Evolutionary conservation across 2,113 vertebrate genomes (phyloP), one percentile per base, ranked within the genome.

Genomic region (human): DNA sequence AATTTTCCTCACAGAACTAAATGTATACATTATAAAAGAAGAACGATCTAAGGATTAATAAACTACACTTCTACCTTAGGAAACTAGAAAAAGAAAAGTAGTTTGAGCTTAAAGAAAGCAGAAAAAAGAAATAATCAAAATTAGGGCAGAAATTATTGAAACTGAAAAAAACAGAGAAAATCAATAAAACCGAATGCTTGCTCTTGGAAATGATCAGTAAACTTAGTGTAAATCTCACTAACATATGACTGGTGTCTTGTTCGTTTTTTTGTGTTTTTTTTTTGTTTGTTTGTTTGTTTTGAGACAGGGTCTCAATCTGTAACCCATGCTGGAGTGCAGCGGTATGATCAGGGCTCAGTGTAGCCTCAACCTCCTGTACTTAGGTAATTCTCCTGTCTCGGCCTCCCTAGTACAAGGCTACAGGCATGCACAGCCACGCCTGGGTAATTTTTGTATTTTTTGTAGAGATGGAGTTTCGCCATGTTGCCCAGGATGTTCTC

Each of bases 101-200:
- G 89, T 57, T n/a, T 43, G 78, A 82, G 30, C 11, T 76, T 94
- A 68, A 68, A 32, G 32, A 52, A 92, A 75, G 27, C 55, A 64
- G 22, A 89, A 50, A 59, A 93, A 50, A 59, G 23, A 93, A 79
- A 73, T 32, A 89, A n/a, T 72, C 90, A 83, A 93, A 92, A 94
- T 61, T 20, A 90, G 38, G n/a, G 43, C 61, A 92, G n/a, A 89
- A 73, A n/a, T 89, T 25, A 73, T 38, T 78, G 38, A 84, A 40
- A 85, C 0, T 95, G 52, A 80, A 93, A 80, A 45, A 13, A 59
- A 57, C 23, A 59, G 12, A 59, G 11, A 30, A 91, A 61, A 70
- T 25, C 2, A 79, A 73, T 9, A 50, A 61, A 82, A 50, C 3
- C 50, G 45, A 91, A 93, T 38, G 8, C 45, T 52, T 8, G 25